phyloP scores from a whole-genome alignment of 2,113 vertebrate species.

The Galemys pyrenaicus region DNA sequence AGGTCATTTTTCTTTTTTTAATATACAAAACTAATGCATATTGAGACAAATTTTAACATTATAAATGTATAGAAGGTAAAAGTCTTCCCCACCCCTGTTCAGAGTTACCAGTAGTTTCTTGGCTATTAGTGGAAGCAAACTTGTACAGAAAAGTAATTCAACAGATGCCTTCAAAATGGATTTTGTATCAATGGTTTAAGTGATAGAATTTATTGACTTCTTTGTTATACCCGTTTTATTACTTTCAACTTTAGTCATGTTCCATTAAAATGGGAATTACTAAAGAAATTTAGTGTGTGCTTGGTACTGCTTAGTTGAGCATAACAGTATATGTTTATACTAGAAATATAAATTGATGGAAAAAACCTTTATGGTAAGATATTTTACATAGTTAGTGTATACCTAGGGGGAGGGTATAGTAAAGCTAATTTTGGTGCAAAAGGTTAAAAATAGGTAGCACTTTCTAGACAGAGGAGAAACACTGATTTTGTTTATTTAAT shows the following conservation, averaged over 20 bases:
- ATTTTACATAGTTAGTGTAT: slow-evolving; percentile 25
- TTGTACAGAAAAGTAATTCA: slow-evolving; percentile 44
- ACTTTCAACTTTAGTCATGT: slow-evolving; percentile 52
- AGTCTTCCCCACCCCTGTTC: background rate
- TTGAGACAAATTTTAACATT: slow-evolving; percentile 22
- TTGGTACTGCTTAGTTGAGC: background rate
- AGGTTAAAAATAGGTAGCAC: slow-evolving; percentile 24
- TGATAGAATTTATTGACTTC: slow-evolving; percentile 19
- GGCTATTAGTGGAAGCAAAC: slow-evolving; percentile 12
- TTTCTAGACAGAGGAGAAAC: background rate
- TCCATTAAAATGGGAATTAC: slow-evolving; percentile 24
- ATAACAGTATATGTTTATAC: background rate
- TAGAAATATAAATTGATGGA: slow-evolving; percentile 39
- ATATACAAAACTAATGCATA: background rate
- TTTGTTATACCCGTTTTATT: slow-evolving; percentile 37
- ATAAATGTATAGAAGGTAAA: background rate
- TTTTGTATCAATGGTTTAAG: slow-evolving; percentile 30
- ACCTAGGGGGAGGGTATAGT: background rate
- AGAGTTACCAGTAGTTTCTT: slow-evolving; percentile 37
- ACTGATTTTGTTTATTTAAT: slow-evolving; percentile 60
- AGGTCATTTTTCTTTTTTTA: slow-evolving; percentile 76
- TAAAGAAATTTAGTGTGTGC: slow-evolving; percentile 39
- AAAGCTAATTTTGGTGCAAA: slow-evolving; percentile 24
- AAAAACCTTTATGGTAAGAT: slow-evolving; percentile 8
- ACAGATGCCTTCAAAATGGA: slow-evolving; percentile 24